phyloP scores from a whole-genome alignment of 2,113 vertebrate species.

The Rallus limicola region DNA sequence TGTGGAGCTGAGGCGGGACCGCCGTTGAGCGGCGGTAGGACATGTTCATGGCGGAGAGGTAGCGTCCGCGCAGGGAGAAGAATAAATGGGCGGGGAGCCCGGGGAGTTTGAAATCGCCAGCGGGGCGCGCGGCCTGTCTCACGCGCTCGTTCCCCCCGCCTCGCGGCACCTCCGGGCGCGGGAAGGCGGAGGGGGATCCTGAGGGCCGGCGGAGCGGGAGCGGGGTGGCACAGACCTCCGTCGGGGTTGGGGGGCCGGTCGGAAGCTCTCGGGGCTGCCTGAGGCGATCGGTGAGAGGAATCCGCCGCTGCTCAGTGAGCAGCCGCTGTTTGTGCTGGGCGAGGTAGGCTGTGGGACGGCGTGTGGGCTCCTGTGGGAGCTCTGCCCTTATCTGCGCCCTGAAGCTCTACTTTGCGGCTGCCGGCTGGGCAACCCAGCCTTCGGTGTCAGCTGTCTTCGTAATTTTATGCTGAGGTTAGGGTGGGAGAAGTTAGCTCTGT shows the following conservation, averaged over 20 bases:
- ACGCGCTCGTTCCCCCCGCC: no score
- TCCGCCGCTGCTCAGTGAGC: fast-evolving
- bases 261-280: neutral
- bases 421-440: neutral
- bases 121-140: no score
- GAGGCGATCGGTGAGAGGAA: fast-evolving
- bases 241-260: neutral
- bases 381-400: fast-evolving
- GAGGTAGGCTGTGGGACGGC: neutral
- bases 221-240: fast-evolving
- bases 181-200: neutral
- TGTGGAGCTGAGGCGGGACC: neutral
- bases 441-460: fast-evolving
- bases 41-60: neutral
- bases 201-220: neutral
- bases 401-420: fast-evolving
- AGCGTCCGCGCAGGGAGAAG: neutral
- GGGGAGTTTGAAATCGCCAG: neutral
- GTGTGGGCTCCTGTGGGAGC: neutral
- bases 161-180: neutral
- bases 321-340: fast-evolving
- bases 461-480: fast-evolving
- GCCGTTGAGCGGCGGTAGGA: neutral
- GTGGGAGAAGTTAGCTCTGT: fast-evolving
- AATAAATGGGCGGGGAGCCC: neutral